Base-by-base conservation (phyloP, 2,113 vertebrate species). In the Regulus satrapa region DNA sequence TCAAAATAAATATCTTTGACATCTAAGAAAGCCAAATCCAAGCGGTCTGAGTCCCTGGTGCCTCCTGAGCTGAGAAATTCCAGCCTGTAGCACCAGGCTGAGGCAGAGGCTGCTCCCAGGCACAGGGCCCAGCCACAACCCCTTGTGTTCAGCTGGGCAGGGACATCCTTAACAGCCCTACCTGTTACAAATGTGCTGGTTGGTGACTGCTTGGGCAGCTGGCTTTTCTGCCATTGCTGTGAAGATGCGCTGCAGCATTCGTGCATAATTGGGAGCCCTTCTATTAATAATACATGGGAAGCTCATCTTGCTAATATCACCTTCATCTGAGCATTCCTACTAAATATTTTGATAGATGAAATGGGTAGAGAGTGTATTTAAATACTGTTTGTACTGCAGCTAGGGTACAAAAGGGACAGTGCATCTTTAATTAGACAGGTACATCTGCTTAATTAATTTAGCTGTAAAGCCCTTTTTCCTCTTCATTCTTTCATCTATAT, bases 391-490 rank as follows among this genome's bases (percentile, higher is more conserved):
- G 95, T 93, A 74, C 92, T 92, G 95, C 93, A 55, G 94, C 85
- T 61, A 67, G 88, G 92, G 88, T 94, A 95, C 97, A 97, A 96
- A 97, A 95, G 96, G 95, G 88, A 94, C 89, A 71, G 88, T 21
- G 86, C 92, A 92, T 97, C 94, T 96, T 97, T 97, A 97, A 97
- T 97, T 97, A 97, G 97, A 96, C 96, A 96, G 97, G 96, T 97
- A 95, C 95, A 97, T 97, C 97, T 96, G 97, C 96, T 98, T 98
- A 98, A 99, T 99, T 99, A 98, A 98, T 98, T 98, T 98, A 98
- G 97, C 98, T 98, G 97, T 98, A 98, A 98, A 98, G 97, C 97
- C 97, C 93, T 97, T 93, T 97, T 91, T 88, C 91, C 82, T 82
- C 87, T 84, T 90, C 84, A 56, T 91, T 89, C 97, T 97, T 97